phyloP scores from a whole-genome alignment of 2,113 vertebrate species.

The Ctenomys sociabilis region DNA sequence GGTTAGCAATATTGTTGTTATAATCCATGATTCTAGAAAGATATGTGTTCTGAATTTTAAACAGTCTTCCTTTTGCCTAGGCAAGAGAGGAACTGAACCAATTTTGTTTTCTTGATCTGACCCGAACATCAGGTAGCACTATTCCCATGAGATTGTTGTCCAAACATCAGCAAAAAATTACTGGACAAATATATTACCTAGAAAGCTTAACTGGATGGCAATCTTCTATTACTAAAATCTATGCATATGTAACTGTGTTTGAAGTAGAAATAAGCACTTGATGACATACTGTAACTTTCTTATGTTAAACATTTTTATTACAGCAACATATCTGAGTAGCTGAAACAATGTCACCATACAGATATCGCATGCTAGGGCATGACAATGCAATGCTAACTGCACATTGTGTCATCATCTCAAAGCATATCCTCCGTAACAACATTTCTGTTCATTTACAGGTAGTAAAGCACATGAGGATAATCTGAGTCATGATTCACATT shows the following conservation, averaged over 20 bases:
- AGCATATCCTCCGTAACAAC: slow-evolving; percentile 74
- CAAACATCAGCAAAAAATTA: slow-evolving; percentile 64
- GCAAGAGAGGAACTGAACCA: slow-evolving; percentile 41
- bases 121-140: slow-evolving; percentile 66
- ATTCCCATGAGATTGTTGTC: slow-evolving; percentile 19
- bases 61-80: slow-evolving; percentile 33
- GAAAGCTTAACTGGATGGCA: slow-evolving; percentile 68
- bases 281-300: slow-evolving; percentile 70
- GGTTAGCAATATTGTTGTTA: slow-evolving; percentile 42
- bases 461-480: slow-evolving; percentile 47
- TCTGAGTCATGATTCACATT: slow-evolving; percentile 54
- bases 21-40: neutral
- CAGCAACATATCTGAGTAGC: slow-evolving; percentile 70
- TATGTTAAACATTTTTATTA: slow-evolving; percentile 76
- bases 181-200: slow-evolving; percentile 72
- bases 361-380: slow-evolving; percentile 60
- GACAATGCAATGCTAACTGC: slow-evolving; percentile 68
- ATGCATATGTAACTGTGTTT: neutral
- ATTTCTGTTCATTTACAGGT: slow-evolving; percentile 75
- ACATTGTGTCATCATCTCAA: slow-evolving; percentile 76
- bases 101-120: slow-evolving; percentile 69
- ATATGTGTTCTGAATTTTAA: slow-evolving; percentile 50
- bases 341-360: slow-evolving; percentile 77
- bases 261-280: slow-evolving; percentile 68
- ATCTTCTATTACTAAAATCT: neutral